phyloP scores from a whole-genome alignment of 1,140 invertebrate genomes.

The Luehdorfia chinensis region DNA sequence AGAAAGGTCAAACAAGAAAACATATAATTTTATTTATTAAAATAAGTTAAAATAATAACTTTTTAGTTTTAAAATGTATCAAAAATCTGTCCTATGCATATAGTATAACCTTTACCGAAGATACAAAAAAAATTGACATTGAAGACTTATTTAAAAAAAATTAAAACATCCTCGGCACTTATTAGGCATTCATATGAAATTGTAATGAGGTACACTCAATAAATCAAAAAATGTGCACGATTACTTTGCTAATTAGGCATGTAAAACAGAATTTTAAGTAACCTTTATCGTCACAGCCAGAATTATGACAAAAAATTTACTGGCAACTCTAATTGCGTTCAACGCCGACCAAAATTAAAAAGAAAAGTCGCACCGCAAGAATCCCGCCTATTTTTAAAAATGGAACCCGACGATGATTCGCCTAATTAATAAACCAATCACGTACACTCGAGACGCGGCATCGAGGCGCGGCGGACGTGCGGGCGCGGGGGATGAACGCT shows the following conservation, averaged over 20 bases:
- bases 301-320: slow-evolving; percentile 61
- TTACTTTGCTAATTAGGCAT: slow-evolving; percentile 52
- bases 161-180: slow-evolving; percentile 1
- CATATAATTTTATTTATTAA: neutral
- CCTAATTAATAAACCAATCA: slow-evolving; percentile 77
- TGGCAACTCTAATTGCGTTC: slow-evolving; percentile 71
- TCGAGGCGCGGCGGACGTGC: slow-evolving; percentile 72
- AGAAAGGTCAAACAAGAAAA: slow-evolving; percentile 1
- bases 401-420: slow-evolving; percentile 76
- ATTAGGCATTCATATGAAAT: slow-evolving; percentile 16
- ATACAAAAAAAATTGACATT: slow-evolving; percentile 12
- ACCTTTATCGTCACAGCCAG: slow-evolving; percentile 46
- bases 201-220: slow-evolving; percentile 16
- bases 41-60: neutral
- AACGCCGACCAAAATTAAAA: slow-evolving; percentile 72
- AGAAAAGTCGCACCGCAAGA: slow-evolving; percentile 72
- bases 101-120: too few species aligned
- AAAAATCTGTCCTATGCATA: too few species aligned
- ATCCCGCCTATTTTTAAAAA: slow-evolving; percentile 78
- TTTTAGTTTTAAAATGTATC: neutral
- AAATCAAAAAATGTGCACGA: slow-evolving; percentile 27
- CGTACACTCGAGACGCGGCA: slow-evolving; percentile 74
- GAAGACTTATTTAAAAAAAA: slow-evolving; percentile 15
- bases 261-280: slow-evolving; percentile 45
- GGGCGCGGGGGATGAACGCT: slow-evolving; percentile 73